These are phyloP conservation scores for Megalops cyprinoides DNA, from an alignment of 2,797 vertebrate genomes.

Conservation along the genomic window DNA sequence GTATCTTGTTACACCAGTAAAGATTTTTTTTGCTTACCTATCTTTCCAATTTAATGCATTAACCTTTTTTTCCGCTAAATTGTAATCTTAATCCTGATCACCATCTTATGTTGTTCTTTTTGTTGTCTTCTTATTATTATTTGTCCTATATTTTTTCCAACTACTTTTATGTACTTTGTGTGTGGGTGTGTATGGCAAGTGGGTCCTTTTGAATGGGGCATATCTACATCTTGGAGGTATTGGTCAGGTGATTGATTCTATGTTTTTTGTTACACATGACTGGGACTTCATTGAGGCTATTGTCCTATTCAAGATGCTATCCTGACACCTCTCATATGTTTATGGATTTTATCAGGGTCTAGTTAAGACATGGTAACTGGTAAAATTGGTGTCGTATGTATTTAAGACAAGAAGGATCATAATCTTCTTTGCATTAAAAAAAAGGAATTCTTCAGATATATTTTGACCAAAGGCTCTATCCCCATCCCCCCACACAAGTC, in stretches of 20 bases:
- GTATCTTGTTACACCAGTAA: conserved; percentile 71
- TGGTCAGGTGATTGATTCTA: background rate
- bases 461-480: too few relatives aligned
- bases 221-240: background rate
- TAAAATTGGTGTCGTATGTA: background rate
- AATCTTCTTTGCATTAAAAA: too few relatives aligned
- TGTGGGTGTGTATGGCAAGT: background rate
- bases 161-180: background rate
- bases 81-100: conserved; percentile 26
- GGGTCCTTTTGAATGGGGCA: background rate
- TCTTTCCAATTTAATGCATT: conserved; percentile 62
- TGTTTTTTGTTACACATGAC: background rate
- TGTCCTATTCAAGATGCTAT: background rate
- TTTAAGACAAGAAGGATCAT: too few relatives aligned
- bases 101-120: background rate
- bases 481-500: too few relatives aligned
- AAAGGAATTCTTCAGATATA: too few relatives aligned
- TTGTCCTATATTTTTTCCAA: background rate
- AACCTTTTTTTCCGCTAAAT: conserved; percentile 61
- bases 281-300: background rate
- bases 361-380: background rate
- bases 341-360: background rate
- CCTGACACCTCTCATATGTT: background rate
- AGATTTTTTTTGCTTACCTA: conserved; percentile 61
- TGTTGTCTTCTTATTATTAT: background rate